Conservation (phyloP, 2,113 vertebrate species). For the Scolopax mira region DNA sequence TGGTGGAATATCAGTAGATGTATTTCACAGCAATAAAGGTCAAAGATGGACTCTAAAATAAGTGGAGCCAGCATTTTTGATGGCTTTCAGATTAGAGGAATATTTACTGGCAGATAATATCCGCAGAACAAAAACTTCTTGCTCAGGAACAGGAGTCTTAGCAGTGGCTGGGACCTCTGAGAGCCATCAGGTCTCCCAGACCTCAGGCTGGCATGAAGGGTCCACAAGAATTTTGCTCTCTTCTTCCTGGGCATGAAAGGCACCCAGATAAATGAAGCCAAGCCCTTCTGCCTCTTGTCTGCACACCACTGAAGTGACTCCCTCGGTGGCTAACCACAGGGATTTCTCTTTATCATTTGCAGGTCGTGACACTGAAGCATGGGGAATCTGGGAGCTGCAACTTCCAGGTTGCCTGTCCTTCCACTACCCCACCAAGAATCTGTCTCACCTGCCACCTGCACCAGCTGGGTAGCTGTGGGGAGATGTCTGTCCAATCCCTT, state of each 20-base stretch:
- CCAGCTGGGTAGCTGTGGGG: neutral
- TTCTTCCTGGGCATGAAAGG: neutral
- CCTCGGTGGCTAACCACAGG: neutral
- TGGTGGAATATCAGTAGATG: slow-evolving; percentile 42
- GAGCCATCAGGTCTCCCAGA: neutral
- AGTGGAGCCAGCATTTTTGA: slow-evolving; percentile 35
- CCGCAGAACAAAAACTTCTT: neutral
- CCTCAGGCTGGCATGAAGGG: neutral
- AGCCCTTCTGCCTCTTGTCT: neutral
- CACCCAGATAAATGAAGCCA: neutral
- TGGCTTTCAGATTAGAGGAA: neutral
- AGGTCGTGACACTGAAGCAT: neutral
- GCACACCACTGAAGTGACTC: neutral
- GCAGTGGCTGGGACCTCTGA: neutral
- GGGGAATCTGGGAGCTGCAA: neutral
- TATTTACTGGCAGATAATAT: slow-evolving; percentile 28
- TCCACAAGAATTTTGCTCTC: neutral
- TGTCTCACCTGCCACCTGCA: neutral
- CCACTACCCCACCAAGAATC: neutral
- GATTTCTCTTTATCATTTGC: neutral
- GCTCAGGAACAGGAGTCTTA: neutral
- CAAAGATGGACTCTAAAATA: slow-evolving; percentile 50
- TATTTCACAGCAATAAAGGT: slow-evolving; percentile 40
- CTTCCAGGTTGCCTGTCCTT: neutral
- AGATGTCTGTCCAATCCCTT: neutral